Conservation (phyloP, 2,113 vertebrate species). For the Oryzias melastigma region DNA sequence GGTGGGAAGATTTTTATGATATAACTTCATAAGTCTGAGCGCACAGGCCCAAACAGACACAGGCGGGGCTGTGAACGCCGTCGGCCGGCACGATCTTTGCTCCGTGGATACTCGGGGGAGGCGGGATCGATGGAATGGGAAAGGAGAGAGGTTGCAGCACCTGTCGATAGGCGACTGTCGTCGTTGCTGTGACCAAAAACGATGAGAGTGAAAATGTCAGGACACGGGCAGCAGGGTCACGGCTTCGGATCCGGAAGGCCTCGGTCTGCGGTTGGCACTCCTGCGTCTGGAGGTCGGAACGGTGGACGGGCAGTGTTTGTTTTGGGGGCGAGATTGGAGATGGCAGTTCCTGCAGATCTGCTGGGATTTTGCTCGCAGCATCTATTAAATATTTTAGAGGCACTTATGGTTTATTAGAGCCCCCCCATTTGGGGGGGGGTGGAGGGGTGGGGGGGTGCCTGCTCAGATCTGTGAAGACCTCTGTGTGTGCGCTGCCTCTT, state of each 20-base stretch:
- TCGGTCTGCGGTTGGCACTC: constrained; percentile 54
- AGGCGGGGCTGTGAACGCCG: background rate
- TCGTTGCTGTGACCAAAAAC: constrained; percentile 21
- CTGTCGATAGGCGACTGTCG: constrained; percentile 33
- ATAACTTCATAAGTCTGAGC: constrained; percentile 27
- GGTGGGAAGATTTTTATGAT: constrained; percentile 37
- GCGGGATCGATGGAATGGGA: constrained; percentile 69
- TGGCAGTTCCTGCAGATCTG: constrained; percentile 67
- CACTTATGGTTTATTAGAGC: constrained; percentile 81
- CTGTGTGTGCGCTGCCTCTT: constrained; percentile 10
- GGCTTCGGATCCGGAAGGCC: constrained; percentile 25
- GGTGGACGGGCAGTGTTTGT: constrained; percentile 50
- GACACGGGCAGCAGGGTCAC: constrained; percentile 10
- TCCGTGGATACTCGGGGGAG: constrained; percentile 25
- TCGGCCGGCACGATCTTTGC: constrained; percentile 1
- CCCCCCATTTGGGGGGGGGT: constrained; percentile 30
- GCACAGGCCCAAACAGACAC: constrained; percentile 7
- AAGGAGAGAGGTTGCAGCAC: constrained; percentile 43
- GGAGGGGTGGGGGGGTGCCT: constrained; percentile 24
- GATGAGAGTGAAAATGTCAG: constrained; percentile 12
- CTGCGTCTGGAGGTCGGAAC: constrained; percentile 53
- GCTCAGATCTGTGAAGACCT: constrained; percentile 1
- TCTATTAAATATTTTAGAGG: constrained; percentile 83
- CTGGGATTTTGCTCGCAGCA: constrained; percentile 69
- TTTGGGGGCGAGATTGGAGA: constrained; percentile 69